phyloP scores from a whole-genome alignment of 2,113 vertebrate genomes.

The Coryphaenoides rupestris region DNA sequence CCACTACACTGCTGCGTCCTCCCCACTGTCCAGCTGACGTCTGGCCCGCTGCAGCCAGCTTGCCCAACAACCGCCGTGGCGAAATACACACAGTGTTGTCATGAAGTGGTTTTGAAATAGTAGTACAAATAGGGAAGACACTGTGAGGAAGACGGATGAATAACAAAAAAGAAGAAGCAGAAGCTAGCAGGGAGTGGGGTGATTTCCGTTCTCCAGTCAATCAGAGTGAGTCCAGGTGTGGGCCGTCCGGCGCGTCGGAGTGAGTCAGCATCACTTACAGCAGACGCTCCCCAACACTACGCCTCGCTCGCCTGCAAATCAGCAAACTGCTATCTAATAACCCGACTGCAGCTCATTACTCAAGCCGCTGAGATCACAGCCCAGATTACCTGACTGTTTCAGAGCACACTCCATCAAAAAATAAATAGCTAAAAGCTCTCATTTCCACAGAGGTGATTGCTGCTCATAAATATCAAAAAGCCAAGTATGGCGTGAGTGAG shows the following conservation, averaged over 20 bases:
- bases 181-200: too few relatives aligned
- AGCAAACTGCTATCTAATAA: constrained; percentile 52
- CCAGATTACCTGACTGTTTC: constrained; percentile 27
- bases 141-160: background rate
- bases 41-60: constrained; percentile 26
- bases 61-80: constrained; percentile 16
- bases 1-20: constrained; percentile 24
- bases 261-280: constrained; percentile 45
- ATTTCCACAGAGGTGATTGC: constrained; percentile 30
- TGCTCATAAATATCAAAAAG: constrained; percentile 43
- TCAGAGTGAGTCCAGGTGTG: constrained; percentile 18
- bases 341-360: constrained; percentile 51
- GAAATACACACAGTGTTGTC: too few relatives aligned
- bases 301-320: constrained; percentile 3
- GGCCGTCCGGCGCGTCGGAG: constrained; percentile 26
- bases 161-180: background rate
- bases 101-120: too few relatives aligned
- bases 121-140: background rate
- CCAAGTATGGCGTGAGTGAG: constrained; percentile 22
- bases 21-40: constrained; percentile 2
- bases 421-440: constrained; percentile 25
- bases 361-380: constrained; percentile 42
- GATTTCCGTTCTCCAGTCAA: constrained; percentile 13
- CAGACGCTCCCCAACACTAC: constrained; percentile 15
- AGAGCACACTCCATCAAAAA: constrained; percentile 26